These are phyloP conservation scores for Andrena dorsata DNA, from an alignment of 2,888 invertebrate genomes.

Conservation along the genomic window DNA sequence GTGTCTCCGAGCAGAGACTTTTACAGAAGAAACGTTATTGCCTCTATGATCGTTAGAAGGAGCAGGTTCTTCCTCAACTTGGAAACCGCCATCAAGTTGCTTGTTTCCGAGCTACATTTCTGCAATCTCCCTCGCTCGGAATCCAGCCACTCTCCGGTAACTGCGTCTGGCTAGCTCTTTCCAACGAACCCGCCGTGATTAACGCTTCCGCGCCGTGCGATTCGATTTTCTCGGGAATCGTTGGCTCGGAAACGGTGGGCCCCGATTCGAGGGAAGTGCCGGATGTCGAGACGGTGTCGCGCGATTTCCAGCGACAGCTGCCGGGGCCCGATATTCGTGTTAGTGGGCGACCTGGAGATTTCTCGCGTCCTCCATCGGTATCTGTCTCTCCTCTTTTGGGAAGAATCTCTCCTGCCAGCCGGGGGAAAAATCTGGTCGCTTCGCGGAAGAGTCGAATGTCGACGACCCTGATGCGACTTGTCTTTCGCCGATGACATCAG, in stretches of 20 bases:
- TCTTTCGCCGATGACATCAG: constrained; percentile 19
- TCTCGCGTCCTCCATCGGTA: constrained; percentile 26
- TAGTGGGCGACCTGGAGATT: constrained; percentile 35
- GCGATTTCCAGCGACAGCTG: constrained; percentile 15
- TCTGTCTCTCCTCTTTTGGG: constrained; percentile 45
- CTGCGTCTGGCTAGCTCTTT: background rate
- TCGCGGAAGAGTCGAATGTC: constrained; percentile 18
- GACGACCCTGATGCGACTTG: no score
- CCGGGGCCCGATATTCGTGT: constrained; percentile 32
- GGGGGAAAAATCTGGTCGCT: constrained; percentile 24
- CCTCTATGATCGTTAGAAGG: background rate
- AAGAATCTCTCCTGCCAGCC: constrained; percentile 28
- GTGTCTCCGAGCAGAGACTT: background rate
- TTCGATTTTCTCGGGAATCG: no score
- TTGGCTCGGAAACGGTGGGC: background rate
- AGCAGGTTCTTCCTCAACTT: background rate
- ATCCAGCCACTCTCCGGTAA: no score
- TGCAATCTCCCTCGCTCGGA: background rate
- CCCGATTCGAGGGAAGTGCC: background rate
- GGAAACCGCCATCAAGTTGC: background rate
- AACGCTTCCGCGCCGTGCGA: background rate
- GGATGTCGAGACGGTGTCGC: background rate
- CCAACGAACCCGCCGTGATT: background rate
- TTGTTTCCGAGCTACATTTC: background rate
- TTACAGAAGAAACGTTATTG: constrained; percentile 12